Base-by-base conservation (phyloP, 2,797 vertebrate species). In the Chelon auratus region DNA sequence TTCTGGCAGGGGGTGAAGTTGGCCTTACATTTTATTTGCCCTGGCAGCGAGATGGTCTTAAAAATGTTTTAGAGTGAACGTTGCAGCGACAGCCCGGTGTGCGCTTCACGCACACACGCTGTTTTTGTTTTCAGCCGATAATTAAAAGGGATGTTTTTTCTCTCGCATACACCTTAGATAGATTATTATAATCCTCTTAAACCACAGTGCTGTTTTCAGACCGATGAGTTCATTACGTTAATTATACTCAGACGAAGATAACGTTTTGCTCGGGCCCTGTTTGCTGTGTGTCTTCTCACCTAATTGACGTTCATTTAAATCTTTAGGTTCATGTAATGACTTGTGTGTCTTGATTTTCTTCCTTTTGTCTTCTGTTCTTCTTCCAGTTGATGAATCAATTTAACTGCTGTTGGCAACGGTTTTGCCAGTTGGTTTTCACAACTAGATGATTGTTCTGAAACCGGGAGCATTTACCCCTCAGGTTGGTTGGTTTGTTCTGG, bases 51-150 rank as follows among this genome's bases (percentile, higher is more conserved):
- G 75, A 42, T 8, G 56, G 15, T 80, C 62, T 75, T 75, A 55
- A 75, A 67, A 80, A 66, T 14, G 64, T 75, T 83, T 83, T 51
- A 77, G 76, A 76, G 72, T 62, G 64, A 77, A 75, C 66, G 84
- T 57, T 22, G 54, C 74, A 62, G 65, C 26, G 58, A 74, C 52
- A 18, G 59, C 55, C 48, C 12, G 30, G 40, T 47, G 30, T 40
- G 37, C 15, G 14, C 51, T 54, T 64, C 58, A 45, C 43, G 30
- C 30, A 45, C 43, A 11, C 55, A n/a, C 56, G 13, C 52, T 47
- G 43, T 36, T 66, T 72, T n/a, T 63, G 61, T 70, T 62, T 64
- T 59, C 24, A 20, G 37, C 51, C 51, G 45, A 10, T 40, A 58
- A 54, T 40, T 56, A 45, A 60, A 51, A 17, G 24, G 18, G 33